These are phyloP conservation scores for Rousettus leschenaultii DNA, from an alignment of 2,113 vertebrate species.

Conservation along the genomic window DNA sequence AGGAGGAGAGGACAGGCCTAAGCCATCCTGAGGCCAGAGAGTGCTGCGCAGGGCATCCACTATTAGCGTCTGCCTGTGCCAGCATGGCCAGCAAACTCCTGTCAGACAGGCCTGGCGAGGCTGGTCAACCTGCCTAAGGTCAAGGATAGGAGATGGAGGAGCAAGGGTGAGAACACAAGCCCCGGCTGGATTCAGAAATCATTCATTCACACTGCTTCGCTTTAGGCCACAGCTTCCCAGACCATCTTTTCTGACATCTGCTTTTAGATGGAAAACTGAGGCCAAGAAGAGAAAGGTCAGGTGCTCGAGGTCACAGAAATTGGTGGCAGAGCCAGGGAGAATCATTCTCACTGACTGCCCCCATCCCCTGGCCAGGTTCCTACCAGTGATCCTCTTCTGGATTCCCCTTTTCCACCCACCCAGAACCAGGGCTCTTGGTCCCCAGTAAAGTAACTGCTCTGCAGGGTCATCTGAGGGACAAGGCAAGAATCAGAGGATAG, in stretches of 20 bases:
- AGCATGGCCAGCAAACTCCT: background rate
- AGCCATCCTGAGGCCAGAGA: background rate
- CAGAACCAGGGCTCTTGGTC: background rate
- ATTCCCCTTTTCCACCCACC: background rate
- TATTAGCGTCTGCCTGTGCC: background rate
- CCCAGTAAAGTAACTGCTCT: background rate
- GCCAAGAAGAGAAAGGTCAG: background rate
- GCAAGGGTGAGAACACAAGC: background rate
- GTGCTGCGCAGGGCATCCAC: background rate
- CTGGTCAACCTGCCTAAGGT: background rate
- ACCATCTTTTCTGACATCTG: background rate
- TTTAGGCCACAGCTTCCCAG: background rate
- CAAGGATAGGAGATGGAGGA: background rate
- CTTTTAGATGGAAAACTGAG: background rate
- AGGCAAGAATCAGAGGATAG: background rate
- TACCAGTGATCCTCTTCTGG: background rate
- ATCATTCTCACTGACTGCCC: background rate
- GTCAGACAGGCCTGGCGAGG: background rate
- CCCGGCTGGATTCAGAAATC: background rate
- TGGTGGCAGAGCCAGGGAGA: background rate
- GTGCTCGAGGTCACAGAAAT: background rate
- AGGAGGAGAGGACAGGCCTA: background rate
- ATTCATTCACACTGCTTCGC: background rate
- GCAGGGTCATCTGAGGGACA: background rate
- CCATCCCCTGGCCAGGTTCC: background rate